These are phyloP conservation scores for Andrena praecox DNA, from an alignment of 2,888 invertebrate genomes.

Conservation along the genomic window DNA sequence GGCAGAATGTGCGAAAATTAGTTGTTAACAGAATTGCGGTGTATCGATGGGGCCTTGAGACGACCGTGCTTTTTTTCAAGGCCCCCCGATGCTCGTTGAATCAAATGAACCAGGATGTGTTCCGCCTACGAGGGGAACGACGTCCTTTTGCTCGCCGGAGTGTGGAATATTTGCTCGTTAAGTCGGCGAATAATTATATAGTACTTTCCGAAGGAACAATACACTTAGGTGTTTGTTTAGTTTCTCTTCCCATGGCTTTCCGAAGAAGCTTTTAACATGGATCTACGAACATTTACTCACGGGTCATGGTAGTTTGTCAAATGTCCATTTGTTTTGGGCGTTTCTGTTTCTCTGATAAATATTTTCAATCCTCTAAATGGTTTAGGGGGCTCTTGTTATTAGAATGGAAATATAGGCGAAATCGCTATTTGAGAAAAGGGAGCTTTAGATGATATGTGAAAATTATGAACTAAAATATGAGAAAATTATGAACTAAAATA, in stretches of 20 bases:
- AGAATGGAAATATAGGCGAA: neutral
- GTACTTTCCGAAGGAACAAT: neutral
- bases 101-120: slow-evolving; percentile 16
- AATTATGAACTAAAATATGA: too few species aligned
- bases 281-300: neutral
- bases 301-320: neutral
- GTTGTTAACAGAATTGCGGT: slow-evolving; percentile 47
- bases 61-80: slow-evolving; percentile 37
- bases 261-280: neutral
- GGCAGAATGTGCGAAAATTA: slow-evolving; percentile 64
- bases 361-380: neutral
- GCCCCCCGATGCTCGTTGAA: slow-evolving; percentile 20
- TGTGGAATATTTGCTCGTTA: slow-evolving; percentile 9
- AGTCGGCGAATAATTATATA: slow-evolving; percentile 17
- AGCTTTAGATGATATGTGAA: too few species aligned
- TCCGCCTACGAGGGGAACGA: slow-evolving; percentile 21
- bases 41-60: slow-evolving; percentile 57
- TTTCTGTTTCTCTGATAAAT: neutral
- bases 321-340: neutral
- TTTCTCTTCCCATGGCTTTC: too few species aligned
- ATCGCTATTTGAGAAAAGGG: too few species aligned
- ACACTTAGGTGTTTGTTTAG: too few species aligned
- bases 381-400: neutral
- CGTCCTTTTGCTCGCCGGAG: slow-evolving; percentile 27
- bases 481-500: too few species aligned